These are phyloP conservation scores for Stratiolaelaps scimitus DNA, from an alignment of 1,140 invertebrate genomes.

Conservation along the genomic window DNA sequence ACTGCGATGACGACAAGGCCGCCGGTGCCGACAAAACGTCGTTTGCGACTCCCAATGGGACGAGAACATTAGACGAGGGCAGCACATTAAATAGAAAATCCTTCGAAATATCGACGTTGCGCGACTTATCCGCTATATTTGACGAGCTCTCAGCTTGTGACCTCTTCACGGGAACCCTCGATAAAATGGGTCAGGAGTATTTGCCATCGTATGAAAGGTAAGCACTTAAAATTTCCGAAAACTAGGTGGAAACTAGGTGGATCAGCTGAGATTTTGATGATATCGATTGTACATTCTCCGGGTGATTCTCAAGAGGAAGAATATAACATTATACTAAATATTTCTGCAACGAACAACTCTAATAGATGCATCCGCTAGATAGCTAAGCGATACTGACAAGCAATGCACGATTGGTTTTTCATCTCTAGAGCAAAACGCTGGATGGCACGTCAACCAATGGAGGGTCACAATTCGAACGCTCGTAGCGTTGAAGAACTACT, in stretches of 20 bases:
- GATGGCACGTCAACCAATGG: constrained; percentile 10
- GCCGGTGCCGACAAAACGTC: not conserved
- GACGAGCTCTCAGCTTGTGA: constrained; percentile 15
- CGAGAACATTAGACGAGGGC: not conserved
- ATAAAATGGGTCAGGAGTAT: constrained; percentile 6
- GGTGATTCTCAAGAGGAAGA: not conserved
- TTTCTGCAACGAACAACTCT: not conserved
- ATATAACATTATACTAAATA: not conserved
- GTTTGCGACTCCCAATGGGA: no score
- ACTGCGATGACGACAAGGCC: not conserved
- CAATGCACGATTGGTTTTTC: not conserved
- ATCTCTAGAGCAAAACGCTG: constrained; percentile 9
- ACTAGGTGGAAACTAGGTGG: not conserved
- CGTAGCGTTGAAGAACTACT: constrained; percentile 3
- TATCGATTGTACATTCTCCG: not conserved
- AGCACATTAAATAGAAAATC: not conserved
- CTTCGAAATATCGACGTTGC: not conserved
- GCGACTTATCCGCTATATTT: not conserved
- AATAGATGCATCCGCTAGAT: not conserved
- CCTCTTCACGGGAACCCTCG: not conserved
- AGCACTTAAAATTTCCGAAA: not conserved
- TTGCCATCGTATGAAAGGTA: constrained; percentile 22
- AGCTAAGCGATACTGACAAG: no score
- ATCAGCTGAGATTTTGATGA: not conserved
- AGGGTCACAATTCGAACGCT: not conserved